Percentiles rank a stretch among this genome's conserved stretches.
These are phyloP conservation scores for Oophaga sylvatica DNA, from an alignment of 2,797 vertebrate species.

Conservation along the genomic window DNA sequence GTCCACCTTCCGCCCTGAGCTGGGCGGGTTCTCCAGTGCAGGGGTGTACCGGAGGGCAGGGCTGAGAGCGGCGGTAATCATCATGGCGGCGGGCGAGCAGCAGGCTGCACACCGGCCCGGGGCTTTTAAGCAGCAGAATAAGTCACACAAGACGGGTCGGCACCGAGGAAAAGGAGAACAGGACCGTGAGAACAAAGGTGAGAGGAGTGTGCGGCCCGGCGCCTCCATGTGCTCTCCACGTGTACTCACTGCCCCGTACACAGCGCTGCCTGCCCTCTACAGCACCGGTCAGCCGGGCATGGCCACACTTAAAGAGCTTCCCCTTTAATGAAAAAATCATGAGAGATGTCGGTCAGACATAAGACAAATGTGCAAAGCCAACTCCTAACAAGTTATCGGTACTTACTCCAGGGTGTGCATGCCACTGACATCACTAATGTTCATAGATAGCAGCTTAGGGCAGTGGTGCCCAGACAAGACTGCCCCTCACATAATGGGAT, in stretches of 20 bases:
- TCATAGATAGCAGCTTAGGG: too few relatives aligned
- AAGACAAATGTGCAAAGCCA: too few relatives aligned
- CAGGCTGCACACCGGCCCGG: conserved; percentile 80
- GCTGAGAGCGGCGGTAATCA: conserved; percentile 64
- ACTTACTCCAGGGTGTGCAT: too few relatives aligned
- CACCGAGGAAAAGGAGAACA: conserved; percentile 82
- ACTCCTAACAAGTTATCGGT: too few relatives aligned
- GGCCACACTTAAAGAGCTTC: too few relatives aligned
- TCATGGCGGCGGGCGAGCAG: conserved; percentile 79
- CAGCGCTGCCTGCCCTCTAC: background rate
- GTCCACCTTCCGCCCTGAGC: conserved; percentile 35
- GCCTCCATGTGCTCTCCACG: background rate
- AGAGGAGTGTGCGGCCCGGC: background rate
- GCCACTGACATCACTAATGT: too few relatives aligned
- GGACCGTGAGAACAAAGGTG: conserved; percentile 82
- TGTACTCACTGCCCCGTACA: background rate
- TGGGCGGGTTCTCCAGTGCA: background rate
- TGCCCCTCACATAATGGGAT: too few relatives aligned
- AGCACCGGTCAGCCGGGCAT: too few relatives aligned
- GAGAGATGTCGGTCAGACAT: too few relatives aligned
- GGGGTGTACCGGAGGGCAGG: background rate
- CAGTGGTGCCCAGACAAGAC: too few relatives aligned
- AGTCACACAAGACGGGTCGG: conserved; percentile 82
- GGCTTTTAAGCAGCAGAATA: conserved; percentile 82
- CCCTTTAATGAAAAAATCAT: too few relatives aligned